Evolutionary conservation across 2,797 vertebrate species (phyloP).

Genomic region (Squalus acanthias): DNA sequence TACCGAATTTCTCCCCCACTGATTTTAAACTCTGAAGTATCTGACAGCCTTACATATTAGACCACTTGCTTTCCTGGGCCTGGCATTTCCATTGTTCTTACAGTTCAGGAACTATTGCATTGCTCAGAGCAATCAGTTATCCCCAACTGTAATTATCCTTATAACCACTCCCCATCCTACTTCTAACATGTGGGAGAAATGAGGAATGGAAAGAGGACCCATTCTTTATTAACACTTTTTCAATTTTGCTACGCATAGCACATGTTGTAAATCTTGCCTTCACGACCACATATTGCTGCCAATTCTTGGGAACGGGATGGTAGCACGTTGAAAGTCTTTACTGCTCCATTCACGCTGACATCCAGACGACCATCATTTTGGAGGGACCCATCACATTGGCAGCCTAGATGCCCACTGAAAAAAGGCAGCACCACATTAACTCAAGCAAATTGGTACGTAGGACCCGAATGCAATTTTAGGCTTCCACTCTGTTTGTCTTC

Average conservation of each 20-base stretch:
- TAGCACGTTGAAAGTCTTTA: too few relatives aligned
- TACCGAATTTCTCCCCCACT: neutral
- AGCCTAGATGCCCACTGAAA: neutral
- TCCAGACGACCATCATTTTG: too few relatives aligned
- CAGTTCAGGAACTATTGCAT: neutral
- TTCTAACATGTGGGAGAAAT: too few relatives aligned
- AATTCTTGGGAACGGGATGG: too few relatives aligned
- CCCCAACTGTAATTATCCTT: neutral
- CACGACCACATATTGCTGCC: too few relatives aligned
- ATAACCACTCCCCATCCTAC: neutral
- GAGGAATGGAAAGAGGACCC: too few relatives aligned
- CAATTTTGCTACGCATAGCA: too few relatives aligned
- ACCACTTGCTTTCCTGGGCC: neutral
- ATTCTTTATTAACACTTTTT: too few relatives aligned
- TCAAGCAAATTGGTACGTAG: neutral
- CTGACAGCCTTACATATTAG: neutral
- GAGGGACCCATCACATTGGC: too few relatives aligned
- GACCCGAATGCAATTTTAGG: neutral
- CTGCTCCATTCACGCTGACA: too few relatives aligned
- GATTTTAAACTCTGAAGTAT: neutral
- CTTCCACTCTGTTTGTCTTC: neutral
- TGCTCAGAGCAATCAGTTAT: neutral
- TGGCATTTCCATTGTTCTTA: neutral
- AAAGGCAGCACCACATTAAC: neutral
- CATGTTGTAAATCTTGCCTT: too few relatives aligned